These are phyloP conservation scores for Hybognathus amarus DNA, from an alignment of 2,797 vertebrate genomes.

Conservation along the genomic window DNA sequence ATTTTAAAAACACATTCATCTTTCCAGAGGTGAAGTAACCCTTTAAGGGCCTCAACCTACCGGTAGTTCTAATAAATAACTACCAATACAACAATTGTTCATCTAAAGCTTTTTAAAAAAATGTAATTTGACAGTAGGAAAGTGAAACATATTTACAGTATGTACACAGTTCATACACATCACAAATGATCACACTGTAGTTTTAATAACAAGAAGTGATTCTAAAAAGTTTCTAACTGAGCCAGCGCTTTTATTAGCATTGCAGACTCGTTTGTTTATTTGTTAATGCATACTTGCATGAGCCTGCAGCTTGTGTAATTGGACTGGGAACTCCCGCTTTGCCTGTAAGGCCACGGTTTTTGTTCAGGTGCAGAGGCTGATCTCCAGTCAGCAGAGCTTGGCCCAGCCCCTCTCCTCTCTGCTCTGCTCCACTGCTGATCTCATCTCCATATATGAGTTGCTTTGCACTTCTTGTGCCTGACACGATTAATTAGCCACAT, in stretches of 20 bases:
- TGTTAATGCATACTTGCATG: conserved; percentile 78
- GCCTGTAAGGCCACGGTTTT: conserved; percentile 75
- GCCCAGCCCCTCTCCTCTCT: conserved; percentile 32
- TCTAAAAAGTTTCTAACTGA: conserved; percentile 57
- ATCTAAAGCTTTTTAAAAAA: not conserved
- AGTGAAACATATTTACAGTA: not conserved
- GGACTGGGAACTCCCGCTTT: conserved; percentile 79
- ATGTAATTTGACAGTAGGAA: not conserved
- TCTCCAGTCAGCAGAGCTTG: conserved; percentile 23
- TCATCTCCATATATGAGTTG: conserved; percentile 68
- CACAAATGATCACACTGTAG: not conserved
- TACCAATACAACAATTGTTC: not conserved
- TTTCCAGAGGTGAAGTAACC: no score
- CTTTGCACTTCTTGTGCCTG: conserved; percentile 65
- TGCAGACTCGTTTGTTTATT: conserved; percentile 72
- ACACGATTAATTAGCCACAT: conserved; percentile 81
- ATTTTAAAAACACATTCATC: no score
- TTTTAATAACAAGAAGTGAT: not conserved
- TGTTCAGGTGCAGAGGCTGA: conserved; percentile 20
- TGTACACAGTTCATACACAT: not conserved
- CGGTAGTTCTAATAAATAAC: not conserved
- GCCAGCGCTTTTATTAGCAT: conserved; percentile 72
- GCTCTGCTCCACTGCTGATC: conserved; percentile 71
- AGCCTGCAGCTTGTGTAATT: conserved; percentile 78
- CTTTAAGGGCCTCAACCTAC: not conserved